Conservation (phyloP, 2,888 invertebrate genomes). For the Scaptomyza tumidula region DNA sequence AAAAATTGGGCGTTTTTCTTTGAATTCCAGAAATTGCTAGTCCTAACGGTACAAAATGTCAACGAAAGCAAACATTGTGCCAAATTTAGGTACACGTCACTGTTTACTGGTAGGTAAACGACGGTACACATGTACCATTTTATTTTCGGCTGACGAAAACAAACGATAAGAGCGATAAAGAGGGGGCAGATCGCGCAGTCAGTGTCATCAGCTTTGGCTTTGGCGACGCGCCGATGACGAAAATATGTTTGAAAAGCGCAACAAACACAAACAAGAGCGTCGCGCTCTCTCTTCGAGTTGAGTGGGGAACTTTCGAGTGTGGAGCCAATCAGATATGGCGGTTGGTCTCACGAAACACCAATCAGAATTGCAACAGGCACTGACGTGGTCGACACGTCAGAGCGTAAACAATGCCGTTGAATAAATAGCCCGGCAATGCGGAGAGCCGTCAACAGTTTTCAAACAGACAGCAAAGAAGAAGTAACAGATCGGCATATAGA, state of each 20-base stretch:
- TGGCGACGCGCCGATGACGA: constrained; percentile 18
- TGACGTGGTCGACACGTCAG: constrained; percentile 68
- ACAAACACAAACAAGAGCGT: constrained; percentile 13
- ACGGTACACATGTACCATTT: not conserved
- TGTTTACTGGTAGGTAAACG: constrained; percentile 13
- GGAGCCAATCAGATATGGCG: constrained; percentile 68
- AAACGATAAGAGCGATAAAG: constrained; percentile 1
- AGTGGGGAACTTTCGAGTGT: constrained; percentile 47
- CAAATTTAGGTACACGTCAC: constrained; percentile 45
- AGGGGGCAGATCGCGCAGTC: not conserved
- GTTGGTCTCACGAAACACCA: constrained; percentile 70
- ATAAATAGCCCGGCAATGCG: constrained; percentile 79
- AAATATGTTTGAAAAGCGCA: constrained; percentile 35
- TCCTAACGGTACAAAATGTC: constrained; percentile 9
- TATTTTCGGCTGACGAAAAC: constrained; percentile 15
- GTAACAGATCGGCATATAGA: constrained; percentile 53
- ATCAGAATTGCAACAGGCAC: constrained; percentile 58
- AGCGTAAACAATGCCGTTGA: constrained; percentile 59
- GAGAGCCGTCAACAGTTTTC: constrained; percentile 81
- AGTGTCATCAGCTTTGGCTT: constrained; percentile 52
- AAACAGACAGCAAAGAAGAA: constrained; percentile 78
- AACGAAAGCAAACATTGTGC: not conserved
- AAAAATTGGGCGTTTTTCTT: constrained; percentile 47
- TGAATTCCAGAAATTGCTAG: constrained; percentile 1
- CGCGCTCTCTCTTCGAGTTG: constrained; percentile 8